Evolutionary conservation across 2,797 vertebrate species (phyloP).

Genomic region (Pipistrellus nathusii): DNA sequence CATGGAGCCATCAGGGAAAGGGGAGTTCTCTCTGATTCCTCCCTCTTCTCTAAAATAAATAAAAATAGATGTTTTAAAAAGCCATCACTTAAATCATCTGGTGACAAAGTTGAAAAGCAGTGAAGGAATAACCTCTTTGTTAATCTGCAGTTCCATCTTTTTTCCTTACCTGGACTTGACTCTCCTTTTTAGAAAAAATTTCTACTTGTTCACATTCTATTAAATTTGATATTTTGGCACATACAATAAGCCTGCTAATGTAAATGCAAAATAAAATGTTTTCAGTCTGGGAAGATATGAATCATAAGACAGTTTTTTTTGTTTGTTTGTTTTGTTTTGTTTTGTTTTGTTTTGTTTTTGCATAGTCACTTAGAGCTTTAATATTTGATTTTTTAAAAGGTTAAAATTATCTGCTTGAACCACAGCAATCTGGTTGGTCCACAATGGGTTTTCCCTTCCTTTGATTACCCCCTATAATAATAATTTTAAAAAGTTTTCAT

Average conservation of each 20-base stretch:
- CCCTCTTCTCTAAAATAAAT: background rate
- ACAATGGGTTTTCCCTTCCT: background rate
- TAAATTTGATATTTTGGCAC: constrained; percentile 14
- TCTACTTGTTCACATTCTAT: background rate
- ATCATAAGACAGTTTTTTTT: background rate
- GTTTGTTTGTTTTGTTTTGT: no score
- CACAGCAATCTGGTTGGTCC: background rate
- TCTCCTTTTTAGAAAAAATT: background rate
- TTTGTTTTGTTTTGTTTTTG: background rate
- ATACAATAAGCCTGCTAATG: background rate
- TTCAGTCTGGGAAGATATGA: background rate
- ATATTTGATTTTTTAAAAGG: constrained; percentile 47
- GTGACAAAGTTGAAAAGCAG: background rate
- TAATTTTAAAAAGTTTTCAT: background rate
- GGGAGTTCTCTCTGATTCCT: no score
- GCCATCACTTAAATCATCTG: background rate
- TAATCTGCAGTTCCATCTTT: background rate
- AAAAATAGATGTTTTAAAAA: background rate
- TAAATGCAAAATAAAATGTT: constrained; percentile 47
- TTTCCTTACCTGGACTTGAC: background rate
- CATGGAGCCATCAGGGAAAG: background rate
- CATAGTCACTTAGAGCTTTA: background rate
- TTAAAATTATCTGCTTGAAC: constrained; percentile 23
- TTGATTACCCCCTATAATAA: constrained; percentile 27
- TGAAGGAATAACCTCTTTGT: background rate